Evolutionary conservation across 92 coral and sea anemone genomes (phyloP).

Genomic region (Ricordea florida): DNA sequence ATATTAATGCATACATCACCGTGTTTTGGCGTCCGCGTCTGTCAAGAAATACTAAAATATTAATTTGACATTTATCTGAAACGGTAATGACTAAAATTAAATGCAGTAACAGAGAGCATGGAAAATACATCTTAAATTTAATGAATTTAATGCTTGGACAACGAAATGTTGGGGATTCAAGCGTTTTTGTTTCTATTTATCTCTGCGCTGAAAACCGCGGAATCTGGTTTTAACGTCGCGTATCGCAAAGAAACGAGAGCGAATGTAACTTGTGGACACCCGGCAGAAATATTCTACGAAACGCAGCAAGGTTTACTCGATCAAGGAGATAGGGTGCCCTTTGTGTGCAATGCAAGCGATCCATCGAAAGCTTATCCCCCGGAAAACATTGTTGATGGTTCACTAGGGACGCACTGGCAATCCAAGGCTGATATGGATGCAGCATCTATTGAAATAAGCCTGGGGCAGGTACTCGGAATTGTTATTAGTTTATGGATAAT

Average conservation of each 20-base stretch:
- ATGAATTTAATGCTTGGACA: no score
- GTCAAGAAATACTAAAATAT: slow-evolving; percentile 1
- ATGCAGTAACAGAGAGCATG: slow-evolving; percentile 6
- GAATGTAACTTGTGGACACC: slow-evolving; percentile 83
- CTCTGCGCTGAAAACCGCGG: neutral
- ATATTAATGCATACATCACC: no score
- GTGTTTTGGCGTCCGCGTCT: neutral
- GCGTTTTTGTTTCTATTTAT: neutral
- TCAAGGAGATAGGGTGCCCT: slow-evolving; percentile 29
- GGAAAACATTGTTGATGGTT: slow-evolving; percentile 67
- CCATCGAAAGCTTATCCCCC: slow-evolving; percentile 74
- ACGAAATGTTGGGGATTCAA: neutral
- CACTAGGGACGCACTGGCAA: slow-evolving; percentile 83
- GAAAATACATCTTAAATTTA: neutral
- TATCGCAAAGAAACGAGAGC: slow-evolving; percentile 54
- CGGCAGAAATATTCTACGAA: slow-evolving; percentile 70
- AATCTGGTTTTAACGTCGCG: slow-evolving; percentile 62
- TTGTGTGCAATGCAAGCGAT: slow-evolving; percentile 76
- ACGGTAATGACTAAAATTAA: neutral
- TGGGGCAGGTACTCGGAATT: slow-evolving; percentile 60
- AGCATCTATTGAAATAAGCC: slow-evolving; percentile 69
- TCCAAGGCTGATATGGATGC: slow-evolving; percentile 61
- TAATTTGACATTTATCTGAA: neutral
- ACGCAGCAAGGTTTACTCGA: slow-evolving; percentile 60
- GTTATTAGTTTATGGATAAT: neutral